Evolutionary conservation across 1,140 invertebrate species (phyloP).

Genomic region (Ctenoplectra terminalis): DNA sequence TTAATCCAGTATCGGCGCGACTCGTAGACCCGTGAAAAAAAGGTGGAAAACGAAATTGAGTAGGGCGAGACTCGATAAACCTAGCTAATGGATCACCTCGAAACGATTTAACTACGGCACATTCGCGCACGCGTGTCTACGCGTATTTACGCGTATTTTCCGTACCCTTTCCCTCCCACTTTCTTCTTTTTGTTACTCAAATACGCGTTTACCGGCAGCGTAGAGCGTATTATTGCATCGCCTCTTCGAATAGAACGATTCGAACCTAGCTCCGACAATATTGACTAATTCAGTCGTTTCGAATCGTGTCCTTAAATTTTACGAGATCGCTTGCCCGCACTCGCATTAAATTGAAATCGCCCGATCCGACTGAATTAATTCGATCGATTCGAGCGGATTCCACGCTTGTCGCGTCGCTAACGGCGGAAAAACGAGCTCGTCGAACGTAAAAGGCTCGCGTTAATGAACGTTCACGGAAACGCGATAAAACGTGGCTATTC

Average conservation of each 20-base stretch:
- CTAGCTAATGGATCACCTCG: constrained; percentile 63
- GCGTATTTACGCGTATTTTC: constrained; percentile 36
- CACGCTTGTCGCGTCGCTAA: constrained; percentile 16
- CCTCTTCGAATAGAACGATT: constrained; percentile 32
- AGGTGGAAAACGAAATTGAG: background rate
- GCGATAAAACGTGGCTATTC: constrained; percentile 9
- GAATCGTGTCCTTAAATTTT: constrained; percentile 59
- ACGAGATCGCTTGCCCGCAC: constrained; percentile 23
- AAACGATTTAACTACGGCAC: constrained; percentile 68
- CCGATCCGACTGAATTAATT: constrained; percentile 36
- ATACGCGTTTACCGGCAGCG: constrained; percentile 55
- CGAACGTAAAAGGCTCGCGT: constrained; percentile 23
- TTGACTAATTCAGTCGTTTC: constrained; percentile 62
- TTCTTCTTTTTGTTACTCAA: constrained; percentile 59
- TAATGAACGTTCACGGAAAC: constrained; percentile 9
- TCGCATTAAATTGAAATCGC: constrained; percentile 46
- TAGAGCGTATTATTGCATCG: constrained; percentile 48
- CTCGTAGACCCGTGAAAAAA: background rate
- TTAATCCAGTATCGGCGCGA: constrained; percentile 46
- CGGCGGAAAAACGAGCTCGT: constrained; percentile 34
- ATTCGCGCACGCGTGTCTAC: constrained; percentile 46
- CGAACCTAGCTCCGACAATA: constrained; percentile 23
- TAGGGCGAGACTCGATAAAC: constrained; percentile 47
- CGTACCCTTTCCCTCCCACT: background rate
- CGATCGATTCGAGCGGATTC: constrained; percentile 22